Evolutionary conservation across 2,113 vertebrate species (phyloP), one percentile per base, ranked within the genome.

Genomic region (Climacteris rufus): DNA sequence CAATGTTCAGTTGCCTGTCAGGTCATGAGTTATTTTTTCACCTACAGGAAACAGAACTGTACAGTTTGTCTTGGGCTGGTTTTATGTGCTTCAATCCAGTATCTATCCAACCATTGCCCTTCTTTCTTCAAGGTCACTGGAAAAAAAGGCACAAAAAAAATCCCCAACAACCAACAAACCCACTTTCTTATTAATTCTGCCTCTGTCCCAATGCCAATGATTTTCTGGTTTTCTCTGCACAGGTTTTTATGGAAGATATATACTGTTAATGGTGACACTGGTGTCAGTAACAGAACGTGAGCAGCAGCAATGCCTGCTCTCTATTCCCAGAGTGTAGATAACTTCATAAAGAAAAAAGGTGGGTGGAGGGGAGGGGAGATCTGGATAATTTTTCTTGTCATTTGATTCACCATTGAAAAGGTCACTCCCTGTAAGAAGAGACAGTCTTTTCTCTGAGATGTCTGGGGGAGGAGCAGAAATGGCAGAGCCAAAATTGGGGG

Each of bases 11-110:
- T 53, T 85, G 95, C 87, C 93, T 97, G 98, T 96, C 92, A 96
- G 91, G 92, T 83, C 87, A 63, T 97, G 96, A 97, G 86, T 94
- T 97, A 87, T 97, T 96, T 95, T 94, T 96, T 95, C 92, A 80
- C 93, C 96, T 94, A 95, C 90, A 97, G 86, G 94, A 98, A 97
- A 96, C 93, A 95, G 96, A 96, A 94, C 60, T 77, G 90, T 90
- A 84, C 85, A 75, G 96, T 97, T 97, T 95, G 94, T 97, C 89
- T 96, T 92, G 61, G 89, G 83, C 87, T 89, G 83, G 28, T 94
- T 96, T 97, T 97, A 89, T 31, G 47, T 90, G 92, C 90, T 95
- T 74, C 88, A 96, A 96, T 90, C 84, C 87, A 89, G 75, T 90
- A 84, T 94, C 94, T 88, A 94, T 95, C 91, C 64, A 89, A 95